Percentiles rank a stretch among this genome's conserved stretches.
These are phyloP conservation scores for Arvicola amphibius DNA, from an alignment of 2,797 vertebrate genomes.

Conservation along the genomic window DNA sequence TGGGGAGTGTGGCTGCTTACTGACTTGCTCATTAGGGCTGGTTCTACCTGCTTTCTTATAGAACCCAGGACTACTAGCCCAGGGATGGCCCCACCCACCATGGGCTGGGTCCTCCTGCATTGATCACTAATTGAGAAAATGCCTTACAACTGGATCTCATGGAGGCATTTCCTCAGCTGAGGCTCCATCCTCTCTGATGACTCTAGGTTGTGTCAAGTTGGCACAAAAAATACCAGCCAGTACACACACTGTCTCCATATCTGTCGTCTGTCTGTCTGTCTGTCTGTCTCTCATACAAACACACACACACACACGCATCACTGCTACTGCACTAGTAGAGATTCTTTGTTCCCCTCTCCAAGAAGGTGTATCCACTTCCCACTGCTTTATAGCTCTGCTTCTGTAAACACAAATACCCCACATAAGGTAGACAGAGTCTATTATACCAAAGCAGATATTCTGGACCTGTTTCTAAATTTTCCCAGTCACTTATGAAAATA, in stretches of 20 bases:
- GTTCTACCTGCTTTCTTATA: not conserved
- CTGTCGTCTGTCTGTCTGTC: fast-evolving
- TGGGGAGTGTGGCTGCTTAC: not conserved
- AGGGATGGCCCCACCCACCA: not conserved
- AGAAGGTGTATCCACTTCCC: not conserved
- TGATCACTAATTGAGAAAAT: not conserved
- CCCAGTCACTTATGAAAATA: not conserved
- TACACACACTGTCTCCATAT: not conserved
- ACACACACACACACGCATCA: not conserved
- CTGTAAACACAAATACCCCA: not conserved
- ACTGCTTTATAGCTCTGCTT: not conserved
- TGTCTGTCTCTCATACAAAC: too few relatives aligned
- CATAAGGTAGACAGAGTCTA: not conserved
- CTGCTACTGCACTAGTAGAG: not conserved
- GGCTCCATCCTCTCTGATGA: not conserved
- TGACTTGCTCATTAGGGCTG: not conserved
- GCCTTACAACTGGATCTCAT: not conserved
- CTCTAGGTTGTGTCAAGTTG: not conserved
- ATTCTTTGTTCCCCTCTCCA: not conserved
- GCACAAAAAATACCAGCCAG: not conserved
- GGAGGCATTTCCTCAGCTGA: not conserved
- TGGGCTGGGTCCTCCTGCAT: not conserved
- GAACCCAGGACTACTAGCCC: not conserved
- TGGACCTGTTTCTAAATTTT: not conserved
- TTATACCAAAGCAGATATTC: not conserved